Conservation (phyloP, 2,113 vertebrate genomes). For the Corythornis cristatus region DNA sequence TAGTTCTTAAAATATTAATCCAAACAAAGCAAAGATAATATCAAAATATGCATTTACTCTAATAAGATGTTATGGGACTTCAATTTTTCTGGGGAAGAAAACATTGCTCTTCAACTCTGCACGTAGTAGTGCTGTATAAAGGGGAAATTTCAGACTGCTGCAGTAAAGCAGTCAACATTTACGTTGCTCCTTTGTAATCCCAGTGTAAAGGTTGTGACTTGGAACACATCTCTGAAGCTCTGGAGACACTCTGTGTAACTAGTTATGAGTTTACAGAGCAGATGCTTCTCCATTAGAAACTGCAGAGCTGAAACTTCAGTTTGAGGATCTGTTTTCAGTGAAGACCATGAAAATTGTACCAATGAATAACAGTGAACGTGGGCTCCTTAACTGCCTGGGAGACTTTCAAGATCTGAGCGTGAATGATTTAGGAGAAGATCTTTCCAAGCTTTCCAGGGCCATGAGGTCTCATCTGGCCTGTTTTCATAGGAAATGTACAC, state of each 20-base stretch:
- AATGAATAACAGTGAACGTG: neutral
- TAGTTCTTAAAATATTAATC: neutral
- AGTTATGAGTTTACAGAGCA: neutral
- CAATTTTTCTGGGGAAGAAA: fast-evolving
- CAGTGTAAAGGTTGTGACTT: neutral
- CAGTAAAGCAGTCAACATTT: neutral
- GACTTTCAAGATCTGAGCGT: neutral
- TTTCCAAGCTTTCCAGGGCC: neutral
- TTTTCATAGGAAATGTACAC: neutral
- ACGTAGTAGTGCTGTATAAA: neutral
- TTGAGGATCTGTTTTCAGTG: neutral
- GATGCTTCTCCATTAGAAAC: neutral
- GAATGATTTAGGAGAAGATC: neutral
- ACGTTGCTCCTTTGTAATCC: neutral
- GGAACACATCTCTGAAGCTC: neutral
- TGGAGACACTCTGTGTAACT: neutral
- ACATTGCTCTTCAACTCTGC: neutral
- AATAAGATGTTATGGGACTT: neutral
- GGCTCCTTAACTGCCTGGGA: neutral
- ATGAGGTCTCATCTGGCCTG: neutral
- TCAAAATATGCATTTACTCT: neutral
- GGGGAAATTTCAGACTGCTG: neutral
- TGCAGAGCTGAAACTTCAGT: neutral
- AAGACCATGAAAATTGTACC: neutral
- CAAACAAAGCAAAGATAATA: neutral